A percentile compares a stretch with the other conserved stretches of the same genome.
These are phyloP conservation scores for Drosophila arizonae DNA, from an alignment of 1,140 invertebrate species.

Conservation along the genomic window DNA sequence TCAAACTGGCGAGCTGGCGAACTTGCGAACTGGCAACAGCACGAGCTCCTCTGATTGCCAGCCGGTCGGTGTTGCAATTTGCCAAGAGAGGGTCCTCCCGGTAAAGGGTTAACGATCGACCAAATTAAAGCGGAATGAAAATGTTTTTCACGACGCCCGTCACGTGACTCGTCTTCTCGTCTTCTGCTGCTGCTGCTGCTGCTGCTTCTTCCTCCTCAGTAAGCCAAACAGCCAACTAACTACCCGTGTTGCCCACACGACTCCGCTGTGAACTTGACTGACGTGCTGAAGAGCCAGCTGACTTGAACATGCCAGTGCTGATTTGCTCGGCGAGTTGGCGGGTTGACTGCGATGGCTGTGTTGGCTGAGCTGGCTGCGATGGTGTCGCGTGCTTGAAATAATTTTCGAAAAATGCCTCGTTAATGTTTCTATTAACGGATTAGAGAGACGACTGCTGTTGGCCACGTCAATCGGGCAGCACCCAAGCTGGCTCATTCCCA, in stretches of 20 bases:
- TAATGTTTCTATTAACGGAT: slow-evolving; percentile 83
- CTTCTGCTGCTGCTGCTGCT: too few species aligned
- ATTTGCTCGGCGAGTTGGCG: not conserved
- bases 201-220: too few species aligned
- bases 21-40: slow-evolving; percentile 36
- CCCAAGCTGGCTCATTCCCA: not conserved
- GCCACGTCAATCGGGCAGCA: slow-evolving; percentile 63
- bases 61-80: slow-evolving; percentile 7
- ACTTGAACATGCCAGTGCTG: slow-evolving; percentile 44
- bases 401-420: slow-evolving; percentile 78
- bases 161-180: slow-evolving; percentile 39
- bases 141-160: slow-evolving; percentile 43
- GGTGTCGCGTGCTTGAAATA: slow-evolving; percentile 75
- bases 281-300: slow-evolving; percentile 65
- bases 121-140: slow-evolving; percentile 73
- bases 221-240: slow-evolving; percentile 13
- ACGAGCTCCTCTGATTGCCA: slow-evolving; percentile 74
- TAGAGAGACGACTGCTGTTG: slow-evolving; percentile 61
- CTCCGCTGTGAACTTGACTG: slow-evolving; percentile 79
- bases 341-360: slow-evolving; percentile 23
- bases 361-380: slow-evolving; percentile 20
- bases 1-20: slow-evolving; percentile 3
- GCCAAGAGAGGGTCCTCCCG: slow-evolving; percentile 7
- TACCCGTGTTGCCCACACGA: slow-evolving; percentile 34
- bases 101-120: slow-evolving; percentile 78